Conservation (phyloP, 2,113 vertebrate genomes). For the Oryzias woworae region DNA sequence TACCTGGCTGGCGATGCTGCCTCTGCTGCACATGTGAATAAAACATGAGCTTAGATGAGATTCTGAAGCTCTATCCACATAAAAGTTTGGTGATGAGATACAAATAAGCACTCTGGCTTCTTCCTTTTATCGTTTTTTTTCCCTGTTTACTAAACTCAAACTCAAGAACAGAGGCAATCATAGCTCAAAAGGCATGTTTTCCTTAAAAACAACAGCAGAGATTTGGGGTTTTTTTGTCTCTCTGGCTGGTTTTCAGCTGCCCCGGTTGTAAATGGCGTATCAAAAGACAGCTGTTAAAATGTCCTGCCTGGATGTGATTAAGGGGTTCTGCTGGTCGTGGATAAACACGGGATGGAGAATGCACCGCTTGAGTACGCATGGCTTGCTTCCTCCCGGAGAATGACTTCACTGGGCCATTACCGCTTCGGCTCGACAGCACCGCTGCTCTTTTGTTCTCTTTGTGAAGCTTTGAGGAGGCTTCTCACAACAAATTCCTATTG, state of each 20-base stretch:
- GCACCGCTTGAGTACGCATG: constrained; percentile 46
- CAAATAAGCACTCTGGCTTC: constrained; percentile 7
- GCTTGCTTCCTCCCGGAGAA: constrained; percentile 63
- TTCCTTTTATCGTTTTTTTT: too few relatives aligned
- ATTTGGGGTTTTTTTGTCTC: not conserved
- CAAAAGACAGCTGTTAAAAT: constrained; percentile 38
- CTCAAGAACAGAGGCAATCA: not conserved
- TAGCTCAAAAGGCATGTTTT: constrained; percentile 1
- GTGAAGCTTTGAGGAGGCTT: constrained; percentile 51
- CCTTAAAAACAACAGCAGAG: constrained; percentile 9
- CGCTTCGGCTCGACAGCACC: constrained; percentile 35
- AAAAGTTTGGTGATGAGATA: constrained; percentile 16
- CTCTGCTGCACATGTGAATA: constrained; percentile 54
- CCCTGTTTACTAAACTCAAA: too few relatives aligned
- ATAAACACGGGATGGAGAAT: constrained; percentile 47
- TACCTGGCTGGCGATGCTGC: constrained; percentile 36
- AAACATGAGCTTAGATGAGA: constrained; percentile 54
- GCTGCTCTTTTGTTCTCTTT: constrained; percentile 62
- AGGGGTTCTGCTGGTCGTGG: constrained; percentile 10
- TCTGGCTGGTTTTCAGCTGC: constrained; percentile 20
- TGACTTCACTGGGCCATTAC: constrained; percentile 56
- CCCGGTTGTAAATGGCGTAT: constrained; percentile 36
- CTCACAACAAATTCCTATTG: constrained; percentile 66
- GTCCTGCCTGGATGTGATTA: constrained; percentile 15
- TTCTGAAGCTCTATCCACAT: constrained; percentile 3